Evolutionary conservation across 2,888 invertebrate genomes (phyloP), one percentile per base, ranked within the genome.

Genomic region (Endotricha flammealis): DNA sequence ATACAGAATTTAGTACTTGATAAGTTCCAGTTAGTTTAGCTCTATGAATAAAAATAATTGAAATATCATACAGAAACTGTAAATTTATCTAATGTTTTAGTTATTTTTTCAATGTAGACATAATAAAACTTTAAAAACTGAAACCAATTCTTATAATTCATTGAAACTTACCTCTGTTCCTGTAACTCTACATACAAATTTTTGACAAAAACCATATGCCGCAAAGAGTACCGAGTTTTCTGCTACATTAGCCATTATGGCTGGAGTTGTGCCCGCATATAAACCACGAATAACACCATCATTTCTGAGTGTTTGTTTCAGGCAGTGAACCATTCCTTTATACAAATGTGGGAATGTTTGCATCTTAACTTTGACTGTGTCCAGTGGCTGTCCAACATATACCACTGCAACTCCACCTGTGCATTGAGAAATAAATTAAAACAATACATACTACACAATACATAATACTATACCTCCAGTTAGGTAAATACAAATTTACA

Each of bases 301-400:
- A 53, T 91, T 91, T 48, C 79, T 88, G 45, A 96, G 89, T 0
- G 99, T 99, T 66, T 92, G 88, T 41, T 90, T 80, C 55, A 98
- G 91, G 75, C 99, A 99, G 57, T 94, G 85, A 30, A 91, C 81
- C 92, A 97, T 97, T 53, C 93, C 94, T 46, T 89, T 91, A 73
- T 99, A 99, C 28, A 96, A 67, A 7, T 90, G 85, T 0, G 99
- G 99, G 70, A 98, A 99, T 25, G 99, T 96, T 85, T 99, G 99
- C 93, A 99, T 95, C 85, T 99, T 99, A 13, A 99, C 99, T 90
- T 99, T 99, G 0, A 99, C 94, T 4, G 99, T 99, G 69, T 99
- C 99, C 53, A 99, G 75, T 1, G 99, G 99, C 71, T 99, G 99
- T 0, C 99, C 99, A 4, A 98, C 96, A 79, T 97, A 97, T 2